Evolutionary conservation across 2,113 vertebrate species (phyloP), one percentile per base, ranked within the genome.

Genomic region (Callithrix jacchus): DNA sequence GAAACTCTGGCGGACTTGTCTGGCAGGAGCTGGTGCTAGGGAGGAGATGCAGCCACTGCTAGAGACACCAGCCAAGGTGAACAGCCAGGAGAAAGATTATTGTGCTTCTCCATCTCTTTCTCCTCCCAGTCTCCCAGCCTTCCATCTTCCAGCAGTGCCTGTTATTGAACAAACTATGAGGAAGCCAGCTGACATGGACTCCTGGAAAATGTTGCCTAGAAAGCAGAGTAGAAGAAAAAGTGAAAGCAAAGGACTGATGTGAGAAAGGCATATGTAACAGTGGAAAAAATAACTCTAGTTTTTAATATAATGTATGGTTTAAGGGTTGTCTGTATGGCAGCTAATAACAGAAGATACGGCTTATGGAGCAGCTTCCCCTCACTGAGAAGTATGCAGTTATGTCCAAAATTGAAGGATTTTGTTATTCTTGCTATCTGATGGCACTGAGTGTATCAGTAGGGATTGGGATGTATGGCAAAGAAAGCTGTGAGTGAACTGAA

Each of bases 81-180:
- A 18, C 11, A 32, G 21, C 9, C 12, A 25, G n/a, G 8, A 9
- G 27, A 85, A n/a, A 76, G 42, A 37, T 8, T 10, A n/a, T 18
- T n/a, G 1, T n/a, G 8, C 6, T 40, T 58, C 64, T 74, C 13
- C n/a, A 20, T 66, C 11, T 40, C 45, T 77, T 45, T 21, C 37
- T 12, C 3, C 10, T 37, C 0, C n/a, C 9, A 3, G 30, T n/a
- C 12, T n/a, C 7, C 54, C 32, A 40, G 0, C 7, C 9, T 54
- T n/a, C 6, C 32, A 2, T 68, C 32, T 79, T 52, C 61, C 58
- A 66, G 4, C 11, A 17, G 30, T 0, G 6, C 49, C 47, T 88
- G 18, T 21, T 17, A 3, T 2, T 35, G 17, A 18, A 14, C 61
- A 93, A 52, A 80, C 23, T 10, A 49, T 37, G 61, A 85, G 45